A percentile compares a stretch with the other conserved stretches of the same genome.
phyloP scores from a whole-genome alignment of 2,888 invertebrate genomes.

The Adelognathus sp. region DNA sequence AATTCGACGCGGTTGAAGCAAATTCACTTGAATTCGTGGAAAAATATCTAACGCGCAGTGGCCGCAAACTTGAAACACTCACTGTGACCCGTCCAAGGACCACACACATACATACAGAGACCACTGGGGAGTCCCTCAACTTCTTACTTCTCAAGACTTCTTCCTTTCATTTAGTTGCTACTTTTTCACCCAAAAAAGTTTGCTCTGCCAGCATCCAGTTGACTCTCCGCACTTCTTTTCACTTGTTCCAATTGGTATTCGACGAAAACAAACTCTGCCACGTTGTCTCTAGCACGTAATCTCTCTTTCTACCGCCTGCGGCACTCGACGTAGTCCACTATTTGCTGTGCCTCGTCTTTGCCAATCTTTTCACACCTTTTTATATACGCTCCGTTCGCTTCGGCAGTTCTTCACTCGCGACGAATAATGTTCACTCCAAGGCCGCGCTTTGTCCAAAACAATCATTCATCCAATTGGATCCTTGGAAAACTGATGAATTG shows the following conservation, averaged over 20 bases:
- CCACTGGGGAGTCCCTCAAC: conserved; percentile 30
- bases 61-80: conserved; percentile 3
- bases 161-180: conserved; percentile 12
- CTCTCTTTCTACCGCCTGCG: not conserved
- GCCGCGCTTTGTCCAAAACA: not conserved
- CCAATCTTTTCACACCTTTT: not conserved
- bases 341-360: not conserved
- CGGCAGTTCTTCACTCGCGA: not conserved
- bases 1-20: not conserved
- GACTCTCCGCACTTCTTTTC: conserved; percentile 10
- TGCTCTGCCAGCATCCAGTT: conserved; percentile 12
- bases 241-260: conserved; percentile 32
- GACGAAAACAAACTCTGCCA: conserved; percentile 24
- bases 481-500: not conserved
- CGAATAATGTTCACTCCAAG: not conserved
- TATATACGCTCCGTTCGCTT: not conserved
- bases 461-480: not conserved
- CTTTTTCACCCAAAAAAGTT: conserved; percentile 16
- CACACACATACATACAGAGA: not conserved
- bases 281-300: conserved; percentile 9
- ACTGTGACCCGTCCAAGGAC: not conserved
- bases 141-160: conserved; percentile 1
- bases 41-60: not conserved
- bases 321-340: not conserved
- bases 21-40: not conserved